These are phyloP conservation scores for Drosophila nigricruria DNA, from an alignment of 2,888 invertebrate species.

Conservation along the genomic window DNA sequence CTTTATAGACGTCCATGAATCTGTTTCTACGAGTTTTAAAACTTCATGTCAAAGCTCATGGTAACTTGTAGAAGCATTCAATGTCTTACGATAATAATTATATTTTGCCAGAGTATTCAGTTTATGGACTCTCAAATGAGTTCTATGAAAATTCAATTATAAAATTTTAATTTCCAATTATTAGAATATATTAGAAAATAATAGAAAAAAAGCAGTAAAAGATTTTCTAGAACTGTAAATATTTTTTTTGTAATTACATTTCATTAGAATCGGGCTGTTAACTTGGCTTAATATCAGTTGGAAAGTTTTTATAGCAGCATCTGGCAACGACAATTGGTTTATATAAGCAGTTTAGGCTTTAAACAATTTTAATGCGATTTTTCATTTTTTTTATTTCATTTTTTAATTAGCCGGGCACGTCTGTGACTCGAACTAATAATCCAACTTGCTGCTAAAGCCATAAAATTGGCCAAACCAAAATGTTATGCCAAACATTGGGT, in stretches of 20 bases:
- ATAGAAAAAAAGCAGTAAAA: neutral
- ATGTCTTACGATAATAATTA: too few relatives aligned
- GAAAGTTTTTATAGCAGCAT: conserved; percentile 11
- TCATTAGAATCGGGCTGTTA: neutral
- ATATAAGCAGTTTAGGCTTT: conserved; percentile 16
- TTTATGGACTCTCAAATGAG: neutral
- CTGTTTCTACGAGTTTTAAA: too few relatives aligned
- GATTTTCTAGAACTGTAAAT: neutral
- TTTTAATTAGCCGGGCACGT: conserved; percentile 26
- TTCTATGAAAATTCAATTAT: neutral
- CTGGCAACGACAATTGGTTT: conserved; percentile 16
- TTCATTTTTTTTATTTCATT: neutral
- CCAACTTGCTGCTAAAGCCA: conserved; percentile 29
- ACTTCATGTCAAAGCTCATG: neutral
- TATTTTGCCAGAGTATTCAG: too few relatives aligned
- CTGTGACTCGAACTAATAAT: conserved; percentile 28
- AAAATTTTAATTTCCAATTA: neutral
- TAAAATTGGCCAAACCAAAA: conserved; percentile 43
- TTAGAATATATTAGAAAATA: neutral
- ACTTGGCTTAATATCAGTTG: neutral
- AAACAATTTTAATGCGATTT: neutral
- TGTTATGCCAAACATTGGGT: conserved; percentile 28
- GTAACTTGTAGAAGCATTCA: too few relatives aligned
- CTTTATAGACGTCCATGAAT: too few relatives aligned
- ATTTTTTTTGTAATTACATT: neutral